Percentiles rank a stretch among this genome's conserved stretches.
These are phyloP conservation scores for Pithys albifrons DNA, from an alignment of 2,113 vertebrate species.

Conservation along the genomic window DNA sequence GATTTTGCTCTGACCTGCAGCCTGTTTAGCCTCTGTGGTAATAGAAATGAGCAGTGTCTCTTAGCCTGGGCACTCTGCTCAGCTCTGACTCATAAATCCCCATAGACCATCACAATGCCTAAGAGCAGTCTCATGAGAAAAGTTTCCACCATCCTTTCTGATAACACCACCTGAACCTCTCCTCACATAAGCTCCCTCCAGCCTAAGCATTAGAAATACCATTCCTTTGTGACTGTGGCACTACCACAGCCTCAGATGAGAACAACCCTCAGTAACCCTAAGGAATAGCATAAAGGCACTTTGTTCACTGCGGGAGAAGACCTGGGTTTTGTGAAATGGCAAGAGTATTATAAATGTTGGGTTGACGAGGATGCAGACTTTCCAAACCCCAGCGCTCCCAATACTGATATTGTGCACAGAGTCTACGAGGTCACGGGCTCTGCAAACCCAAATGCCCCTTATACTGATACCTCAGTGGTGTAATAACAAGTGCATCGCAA, in stretches of 20 bases:
- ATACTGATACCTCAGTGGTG: no score
- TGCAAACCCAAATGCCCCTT: no score
- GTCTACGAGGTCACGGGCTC: no score
- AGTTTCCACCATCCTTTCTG: not conserved
- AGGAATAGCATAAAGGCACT: not conserved
- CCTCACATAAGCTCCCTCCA: not conserved
- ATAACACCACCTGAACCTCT: not conserved
- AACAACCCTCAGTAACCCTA: not conserved
- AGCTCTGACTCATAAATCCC: not conserved
- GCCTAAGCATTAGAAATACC: not conserved
- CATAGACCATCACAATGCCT: not conserved
- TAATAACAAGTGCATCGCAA: no score
- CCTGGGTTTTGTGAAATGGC: no score
- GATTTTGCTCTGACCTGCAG: not conserved
- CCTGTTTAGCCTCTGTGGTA: fast-evolving
- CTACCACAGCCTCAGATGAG: not conserved
- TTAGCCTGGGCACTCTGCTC: not conserved
- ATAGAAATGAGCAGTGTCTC: not conserved
- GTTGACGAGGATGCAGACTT: no score
- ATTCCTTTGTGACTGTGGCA: not conserved
- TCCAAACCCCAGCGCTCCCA: no score
- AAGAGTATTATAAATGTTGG: no score
- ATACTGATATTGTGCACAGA: no score
- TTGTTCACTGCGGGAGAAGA: not conserved
- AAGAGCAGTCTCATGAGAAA: not conserved